A percentile compares a stretch with the other conserved stretches of the same genome.
These are phyloP conservation scores for Anseranas semipalmata DNA, from an alignment of 2,113 vertebrate genomes.

Conservation along the genomic window DNA sequence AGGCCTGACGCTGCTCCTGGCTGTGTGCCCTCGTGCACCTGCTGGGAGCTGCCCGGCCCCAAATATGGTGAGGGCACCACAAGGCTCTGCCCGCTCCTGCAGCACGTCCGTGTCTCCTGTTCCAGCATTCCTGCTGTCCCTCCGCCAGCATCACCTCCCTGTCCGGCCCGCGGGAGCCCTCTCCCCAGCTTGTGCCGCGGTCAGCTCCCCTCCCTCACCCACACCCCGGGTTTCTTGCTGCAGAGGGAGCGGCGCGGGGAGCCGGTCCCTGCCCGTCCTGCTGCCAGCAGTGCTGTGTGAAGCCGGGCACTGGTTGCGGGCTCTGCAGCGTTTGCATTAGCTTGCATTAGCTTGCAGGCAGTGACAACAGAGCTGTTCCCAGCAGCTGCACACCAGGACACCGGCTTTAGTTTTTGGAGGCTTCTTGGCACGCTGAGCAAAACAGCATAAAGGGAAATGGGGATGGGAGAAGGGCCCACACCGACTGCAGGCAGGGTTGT, in stretches of 20 bases:
- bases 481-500: background rate
- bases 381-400: background rate
- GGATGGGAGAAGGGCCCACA: background rate
- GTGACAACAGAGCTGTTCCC: background rate
- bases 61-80: accelerated
- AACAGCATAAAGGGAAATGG: background rate
- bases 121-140: background rate
- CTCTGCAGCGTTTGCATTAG: background rate
- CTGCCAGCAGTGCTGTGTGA: too few species aligned
- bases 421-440: background rate
- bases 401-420: background rate
- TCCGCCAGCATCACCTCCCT: background rate
- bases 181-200: background rate
- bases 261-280: too few species aligned
- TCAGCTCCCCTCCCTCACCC: accelerated
- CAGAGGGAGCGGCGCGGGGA: background rate
- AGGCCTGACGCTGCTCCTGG: too few species aligned
- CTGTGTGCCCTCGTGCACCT: background rate
- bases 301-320: background rate
- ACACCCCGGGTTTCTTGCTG: background rate
- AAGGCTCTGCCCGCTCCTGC: accelerated
- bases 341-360: background rate
- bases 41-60: background rate
- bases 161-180: background rate
- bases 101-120: background rate